Evolutionary conservation across 1,140 invertebrate species (phyloP).

Genomic region (Drosophila saltans): DNA sequence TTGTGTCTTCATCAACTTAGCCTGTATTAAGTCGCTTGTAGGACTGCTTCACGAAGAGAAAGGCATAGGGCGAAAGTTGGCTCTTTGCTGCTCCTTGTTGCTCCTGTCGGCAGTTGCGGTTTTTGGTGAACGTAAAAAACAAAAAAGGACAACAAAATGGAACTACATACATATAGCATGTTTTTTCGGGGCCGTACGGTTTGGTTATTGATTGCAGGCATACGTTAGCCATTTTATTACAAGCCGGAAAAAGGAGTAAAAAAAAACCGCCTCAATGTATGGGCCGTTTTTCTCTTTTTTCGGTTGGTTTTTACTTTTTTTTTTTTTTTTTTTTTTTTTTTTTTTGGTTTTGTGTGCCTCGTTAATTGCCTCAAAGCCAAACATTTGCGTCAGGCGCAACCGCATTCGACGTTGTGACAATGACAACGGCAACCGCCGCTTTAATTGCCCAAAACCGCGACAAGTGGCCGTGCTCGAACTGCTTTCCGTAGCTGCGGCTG

Average conservation of each 20-base stretch:
- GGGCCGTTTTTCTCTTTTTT: constrained; percentile 36
- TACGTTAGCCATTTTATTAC: constrained; percentile 79
- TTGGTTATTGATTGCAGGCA: constrained; percentile 76
- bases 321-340: constrained; percentile 23
- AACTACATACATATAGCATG: constrained; percentile 49
- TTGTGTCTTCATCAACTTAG: constrained; percentile 79
- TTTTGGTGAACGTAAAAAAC: constrained; percentile 37
- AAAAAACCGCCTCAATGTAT: constrained; percentile 19
- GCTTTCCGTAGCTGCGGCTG: constrained; percentile 39
- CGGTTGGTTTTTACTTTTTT: constrained; percentile 12
- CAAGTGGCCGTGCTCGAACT: constrained; percentile 65
- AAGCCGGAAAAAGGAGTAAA: constrained; percentile 51
- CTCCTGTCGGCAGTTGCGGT: constrained; percentile 31
- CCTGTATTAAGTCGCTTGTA: constrained; percentile 76
- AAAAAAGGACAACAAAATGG: constrained; percentile 5
- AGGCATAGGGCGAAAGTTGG: too few relatives aligned
- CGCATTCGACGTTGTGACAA: constrained; percentile 68
- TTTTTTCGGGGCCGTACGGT: constrained; percentile 44
- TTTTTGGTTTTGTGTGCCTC: constrained; percentile 48
- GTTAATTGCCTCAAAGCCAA: constrained; percentile 80
- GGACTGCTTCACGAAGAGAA: constrained; percentile 8
- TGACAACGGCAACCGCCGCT: constrained; percentile 77
- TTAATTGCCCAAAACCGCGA: constrained; percentile 80
- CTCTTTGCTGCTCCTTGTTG: constrained; percentile 9
- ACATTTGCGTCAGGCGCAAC: constrained; percentile 73